phyloP scores from a whole-genome alignment of 1,140 invertebrate genomes.

The Rhopalosiphum maidis region DNA sequence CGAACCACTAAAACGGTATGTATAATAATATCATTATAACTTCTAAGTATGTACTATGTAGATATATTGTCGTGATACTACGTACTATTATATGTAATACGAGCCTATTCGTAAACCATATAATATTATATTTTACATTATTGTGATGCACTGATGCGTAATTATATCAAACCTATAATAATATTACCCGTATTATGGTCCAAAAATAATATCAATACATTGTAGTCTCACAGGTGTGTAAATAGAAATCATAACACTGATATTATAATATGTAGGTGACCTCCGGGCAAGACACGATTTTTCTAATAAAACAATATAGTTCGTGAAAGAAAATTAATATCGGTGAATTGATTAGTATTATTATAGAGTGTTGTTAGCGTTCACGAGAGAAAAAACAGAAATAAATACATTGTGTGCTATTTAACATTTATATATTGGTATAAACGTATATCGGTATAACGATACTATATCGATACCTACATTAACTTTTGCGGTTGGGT shows the following conservation, averaged over 20 bases:
- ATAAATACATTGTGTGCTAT: background rate
- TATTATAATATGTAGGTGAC: background rate
- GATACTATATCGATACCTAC: no score
- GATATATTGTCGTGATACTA: background rate
- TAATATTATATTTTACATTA: background rate
- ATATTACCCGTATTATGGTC: no score
- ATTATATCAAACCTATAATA: background rate
- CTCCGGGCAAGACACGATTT: background rate
- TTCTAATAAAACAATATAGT: background rate
- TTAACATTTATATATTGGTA: background rate
- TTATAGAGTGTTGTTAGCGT: background rate
- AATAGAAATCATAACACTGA: background rate
- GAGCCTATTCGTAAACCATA: background rate
- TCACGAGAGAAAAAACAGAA: background rate
- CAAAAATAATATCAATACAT: no score
- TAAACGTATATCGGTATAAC: background rate
- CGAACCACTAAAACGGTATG: background rate
- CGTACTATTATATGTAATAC: background rate
- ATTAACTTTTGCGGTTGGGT: background rate
- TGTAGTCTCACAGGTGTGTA: background rate
- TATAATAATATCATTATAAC: background rate
- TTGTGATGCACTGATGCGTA: background rate
- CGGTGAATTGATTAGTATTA: background rate
- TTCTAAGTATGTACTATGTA: no score
- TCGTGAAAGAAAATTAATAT: background rate